Conservation (phyloP, 2,888 invertebrate genomes). For the Drosophila prolongata region DNA sequence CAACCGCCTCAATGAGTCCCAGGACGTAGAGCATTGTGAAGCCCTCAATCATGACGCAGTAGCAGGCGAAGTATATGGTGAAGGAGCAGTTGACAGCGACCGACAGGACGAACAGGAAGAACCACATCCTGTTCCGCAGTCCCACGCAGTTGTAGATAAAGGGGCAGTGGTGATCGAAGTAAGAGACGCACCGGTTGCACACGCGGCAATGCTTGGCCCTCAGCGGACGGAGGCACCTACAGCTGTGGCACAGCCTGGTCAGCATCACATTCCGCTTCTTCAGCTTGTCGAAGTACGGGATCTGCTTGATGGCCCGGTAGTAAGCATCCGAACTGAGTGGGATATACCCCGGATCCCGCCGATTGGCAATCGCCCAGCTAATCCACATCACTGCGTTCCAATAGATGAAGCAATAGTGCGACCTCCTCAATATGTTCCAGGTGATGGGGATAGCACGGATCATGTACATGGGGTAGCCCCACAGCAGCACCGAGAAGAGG, state of each 20-base stretch:
- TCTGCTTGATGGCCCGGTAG: conserved; percentile 94
- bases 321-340: conserved; percentile 95
- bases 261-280: conserved; percentile 93
- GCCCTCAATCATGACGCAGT: conserved; percentile 93
- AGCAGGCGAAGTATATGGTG: conserved; percentile 94
- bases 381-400: conserved; percentile 97
- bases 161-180: conserved; percentile 97
- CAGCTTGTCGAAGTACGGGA: conserved; percentile 96
- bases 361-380: conserved; percentile 94
- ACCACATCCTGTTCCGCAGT: conserved; percentile 96
- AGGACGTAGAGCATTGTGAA: conserved; percentile 94
- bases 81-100: conserved; percentile 95
- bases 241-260: conserved; percentile 95
- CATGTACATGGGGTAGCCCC: conserved; percentile 98
- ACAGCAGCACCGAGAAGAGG: conserved; percentile 92
- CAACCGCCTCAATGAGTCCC: conserved; percentile 92
- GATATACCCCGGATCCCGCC: conserved; percentile 95
- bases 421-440: conserved; percentile 93
- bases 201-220: conserved; percentile 96
- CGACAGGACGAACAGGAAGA: conserved; percentile 94
- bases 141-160: conserved; percentile 98
- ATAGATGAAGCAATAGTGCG: conserved; percentile 95
- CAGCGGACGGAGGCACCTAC: conserved; percentile 93
- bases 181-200: conserved; percentile 94
- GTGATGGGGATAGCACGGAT: conserved; percentile 95